A percentile compares a stretch with the other conserved stretches of the same genome.
phyloP scores from a whole-genome alignment of 1,140 invertebrate species.

The Nasonia vitripennis region DNA sequence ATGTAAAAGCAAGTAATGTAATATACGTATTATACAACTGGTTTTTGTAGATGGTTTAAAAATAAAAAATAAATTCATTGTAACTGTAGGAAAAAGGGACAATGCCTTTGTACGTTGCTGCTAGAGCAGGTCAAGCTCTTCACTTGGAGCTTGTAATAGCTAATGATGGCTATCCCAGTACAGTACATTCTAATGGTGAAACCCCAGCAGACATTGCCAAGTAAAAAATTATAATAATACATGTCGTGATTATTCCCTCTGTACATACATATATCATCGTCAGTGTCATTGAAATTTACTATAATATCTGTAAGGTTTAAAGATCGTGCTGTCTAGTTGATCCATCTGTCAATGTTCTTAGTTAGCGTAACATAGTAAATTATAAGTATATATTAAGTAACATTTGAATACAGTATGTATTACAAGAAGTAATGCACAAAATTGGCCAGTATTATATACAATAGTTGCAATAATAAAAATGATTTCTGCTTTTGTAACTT shows the following conservation, averaged over 20 bases:
- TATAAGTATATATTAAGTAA: too few species aligned
- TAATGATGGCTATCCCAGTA: slow-evolving; percentile 95
- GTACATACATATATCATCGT: slow-evolving; percentile 46
- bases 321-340: slow-evolving; percentile 46
- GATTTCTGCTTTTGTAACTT: too few species aligned
- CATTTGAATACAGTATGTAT: too few species aligned
- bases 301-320: slow-evolving; percentile 41
- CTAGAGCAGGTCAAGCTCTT: slow-evolving; percentile 87
- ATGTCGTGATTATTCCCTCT: slow-evolving; percentile 41
- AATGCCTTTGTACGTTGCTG: slow-evolving; percentile 94
- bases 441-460: too few species aligned
- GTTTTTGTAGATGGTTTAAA: slow-evolving; percentile 87
- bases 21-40: slow-evolving; percentile 20
- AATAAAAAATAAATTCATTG: slow-evolving; percentile 1
- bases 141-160: slow-evolving; percentile 94
- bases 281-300: slow-evolving; percentile 55
- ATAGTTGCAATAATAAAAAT: too few species aligned
- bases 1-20: not conserved
- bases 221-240: slow-evolving; percentile 71
- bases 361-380: too few species aligned
- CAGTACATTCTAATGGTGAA: slow-evolving; percentile 84
- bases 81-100: slow-evolving; percentile 89
- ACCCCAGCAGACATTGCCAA: slow-evolving; percentile 89
- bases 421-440: too few species aligned
- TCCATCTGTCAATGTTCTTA: slow-evolving; percentile 59